Conservation (phyloP, 2,113 vertebrate genomes). For the Cettia cetti region DNA sequence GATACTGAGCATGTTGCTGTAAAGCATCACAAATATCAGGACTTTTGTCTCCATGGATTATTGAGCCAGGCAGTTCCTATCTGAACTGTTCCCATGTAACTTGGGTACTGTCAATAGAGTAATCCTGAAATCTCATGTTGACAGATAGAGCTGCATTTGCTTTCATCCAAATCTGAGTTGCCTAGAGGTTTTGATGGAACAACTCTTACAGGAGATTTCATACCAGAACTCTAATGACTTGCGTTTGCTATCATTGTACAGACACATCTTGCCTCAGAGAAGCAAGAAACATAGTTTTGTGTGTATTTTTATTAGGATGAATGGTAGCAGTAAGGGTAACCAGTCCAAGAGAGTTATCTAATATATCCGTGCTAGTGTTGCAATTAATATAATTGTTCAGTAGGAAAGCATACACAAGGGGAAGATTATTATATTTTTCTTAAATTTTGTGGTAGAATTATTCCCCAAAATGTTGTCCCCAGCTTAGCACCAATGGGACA, state of each 20-base stretch:
- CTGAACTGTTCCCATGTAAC: neutral
- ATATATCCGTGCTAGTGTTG: neutral
- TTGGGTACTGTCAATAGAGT: neutral
- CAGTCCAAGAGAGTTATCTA: neutral
- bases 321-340: neutral
- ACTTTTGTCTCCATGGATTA: neutral
- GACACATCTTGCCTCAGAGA: neutral
- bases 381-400: neutral
- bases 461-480: neutral
- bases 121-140: neutral
- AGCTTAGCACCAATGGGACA: neutral
- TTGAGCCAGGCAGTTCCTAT: conserved; percentile 1
- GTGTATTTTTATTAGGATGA: neutral
- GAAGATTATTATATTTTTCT: neutral
- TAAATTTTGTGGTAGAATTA: neutral
- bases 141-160: neutral
- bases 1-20: neutral
- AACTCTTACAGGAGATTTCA: neutral
- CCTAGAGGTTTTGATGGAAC: neutral
- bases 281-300: neutral
- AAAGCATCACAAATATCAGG: conserved; percentile 14
- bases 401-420: neutral
- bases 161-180: neutral
- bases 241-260: neutral
- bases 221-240: neutral